These are phyloP conservation scores for Drosophila guanche DNA, from an alignment of 1,140 invertebrate genomes.

Conservation along the genomic window DNA sequence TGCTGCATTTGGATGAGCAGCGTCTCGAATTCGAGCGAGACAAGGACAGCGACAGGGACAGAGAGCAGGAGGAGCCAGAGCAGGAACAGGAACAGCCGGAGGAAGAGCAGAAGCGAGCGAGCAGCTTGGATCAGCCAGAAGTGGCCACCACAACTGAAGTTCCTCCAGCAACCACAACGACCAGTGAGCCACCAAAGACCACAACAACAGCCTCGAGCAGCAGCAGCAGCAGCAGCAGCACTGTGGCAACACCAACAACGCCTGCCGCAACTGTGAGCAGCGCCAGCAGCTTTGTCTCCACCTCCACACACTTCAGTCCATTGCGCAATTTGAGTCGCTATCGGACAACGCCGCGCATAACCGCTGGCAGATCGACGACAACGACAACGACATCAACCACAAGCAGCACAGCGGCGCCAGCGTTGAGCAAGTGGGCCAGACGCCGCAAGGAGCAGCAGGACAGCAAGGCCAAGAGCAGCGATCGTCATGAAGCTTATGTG, in stretches of 20 bases:
- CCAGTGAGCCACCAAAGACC: background rate
- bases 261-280: conserved; percentile 6
- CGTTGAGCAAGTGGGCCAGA: conserved; percentile 72
- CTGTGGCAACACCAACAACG: conserved; percentile 2
- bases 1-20: conserved; percentile 47
- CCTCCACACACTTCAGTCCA: conserved; percentile 58
- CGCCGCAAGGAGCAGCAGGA: conserved; percentile 66
- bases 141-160: conserved; percentile 22
- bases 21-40: background rate
- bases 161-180: background rate
- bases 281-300: conserved; percentile 55
- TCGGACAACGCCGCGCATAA: conserved; percentile 67
- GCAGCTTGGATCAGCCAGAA: conserved; percentile 50
- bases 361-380: conserved; percentile 60
- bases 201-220: background rate
- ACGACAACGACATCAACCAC: conserved; percentile 50
- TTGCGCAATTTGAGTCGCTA: conserved; percentile 66
- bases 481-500: conserved; percentile 56
- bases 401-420: conserved; percentile 55
- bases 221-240: background rate
- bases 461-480: conserved; percentile 70
- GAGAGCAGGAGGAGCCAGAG: background rate
- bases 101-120: conserved; percentile 20
- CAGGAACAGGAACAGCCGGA: background rate
- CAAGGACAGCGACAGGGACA: background rate